Percentiles rank a stretch among this genome's conserved stretches.
Conservation (phyloP, 1,140 invertebrate species). For the Maconellicoccus hirsutus region DNA sequence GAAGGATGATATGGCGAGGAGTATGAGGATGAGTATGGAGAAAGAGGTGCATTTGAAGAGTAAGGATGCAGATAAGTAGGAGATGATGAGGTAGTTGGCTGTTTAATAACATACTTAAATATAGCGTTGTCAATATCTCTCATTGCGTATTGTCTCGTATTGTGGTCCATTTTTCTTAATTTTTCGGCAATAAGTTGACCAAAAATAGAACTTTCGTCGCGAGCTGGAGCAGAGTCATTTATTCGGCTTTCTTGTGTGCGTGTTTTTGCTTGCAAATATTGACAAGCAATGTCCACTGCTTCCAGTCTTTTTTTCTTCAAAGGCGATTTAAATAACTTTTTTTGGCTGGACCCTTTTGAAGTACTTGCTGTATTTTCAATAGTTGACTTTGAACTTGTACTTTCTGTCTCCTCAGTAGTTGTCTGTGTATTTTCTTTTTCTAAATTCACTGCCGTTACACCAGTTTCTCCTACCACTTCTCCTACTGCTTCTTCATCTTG, state of each 20-base stretch:
- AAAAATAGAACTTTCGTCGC: neutral
- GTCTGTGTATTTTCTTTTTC: too few species aligned
- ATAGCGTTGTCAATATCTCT: conserved; percentile 16
- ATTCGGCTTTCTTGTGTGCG: too few species aligned
- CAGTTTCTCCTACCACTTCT: too few species aligned
- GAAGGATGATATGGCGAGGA: neutral
- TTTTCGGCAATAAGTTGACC: neutral
- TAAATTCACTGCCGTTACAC: too few species aligned
- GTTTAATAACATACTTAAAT: conserved; percentile 23
- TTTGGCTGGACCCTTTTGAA: too few species aligned
- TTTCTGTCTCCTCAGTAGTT: neutral
- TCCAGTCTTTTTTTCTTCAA: neutral
- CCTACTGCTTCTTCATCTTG: too few species aligned
- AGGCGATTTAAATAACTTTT: neutral
- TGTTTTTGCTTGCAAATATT: neutral
- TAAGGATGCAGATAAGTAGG: neutral
- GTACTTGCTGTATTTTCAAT: too few species aligned
- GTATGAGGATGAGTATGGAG: neutral
- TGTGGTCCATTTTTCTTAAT: neutral
- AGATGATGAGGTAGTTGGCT: conserved; percentile 23
- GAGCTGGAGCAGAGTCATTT: neutral
- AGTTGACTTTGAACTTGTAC: neutral
- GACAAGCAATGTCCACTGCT: neutral
- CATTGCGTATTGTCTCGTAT: neutral
- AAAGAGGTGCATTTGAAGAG: too few species aligned